Evolutionary conservation across 2,888 invertebrate genomes (phyloP), one percentile per base, ranked within the genome.

Genomic region (Allolobophora icterica): DNA sequence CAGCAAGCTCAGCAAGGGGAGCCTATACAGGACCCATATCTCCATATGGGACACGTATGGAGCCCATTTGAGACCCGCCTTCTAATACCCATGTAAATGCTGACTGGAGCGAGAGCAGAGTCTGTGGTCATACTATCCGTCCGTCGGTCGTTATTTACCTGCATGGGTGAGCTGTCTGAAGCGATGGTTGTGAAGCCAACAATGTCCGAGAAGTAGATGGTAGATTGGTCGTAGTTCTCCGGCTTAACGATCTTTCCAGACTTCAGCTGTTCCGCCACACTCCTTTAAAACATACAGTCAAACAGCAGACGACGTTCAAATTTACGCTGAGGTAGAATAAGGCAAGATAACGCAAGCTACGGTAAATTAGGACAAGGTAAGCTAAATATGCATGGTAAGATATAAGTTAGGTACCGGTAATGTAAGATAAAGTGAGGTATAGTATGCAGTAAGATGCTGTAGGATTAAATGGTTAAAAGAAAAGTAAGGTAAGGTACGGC

Each of bases 201-300:
- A 89, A 94, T 94, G 90, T 94, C 94, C 40, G 94, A 94, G 93
- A 94, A 94, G 92, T 94, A 94, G 34, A 94, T 94, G 3, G 94
- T 94, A 11, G 94, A 94, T 33, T 94, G 93, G 33, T 94, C 94
- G 92, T 93, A 95, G 4, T 93, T 93, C 89, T 94, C 95, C 15
- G 95, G 94, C 45, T 93, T 93, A 17, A 94, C 94, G 13, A 93
- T 92, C 90, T 94, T 93, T 11, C 94, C 94, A 24, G 93, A 92
- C 92, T 95, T 95, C 71, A 95, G 91, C 91, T 94, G 94, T 89
- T 95, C 94, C 6, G 95, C 95, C 0, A 94, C 94, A 6, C 93
- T 93, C 89, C 95, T 95, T 91, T 38, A 87, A 87, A n/a, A n/a
- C n/a, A 71, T 11, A 11, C 52, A 52, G 52, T 24, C 52, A 21